These are phyloP conservation scores for Cydia pomonella DNA, from an alignment of 1,140 invertebrate genomes.

Conservation along the genomic window DNA sequence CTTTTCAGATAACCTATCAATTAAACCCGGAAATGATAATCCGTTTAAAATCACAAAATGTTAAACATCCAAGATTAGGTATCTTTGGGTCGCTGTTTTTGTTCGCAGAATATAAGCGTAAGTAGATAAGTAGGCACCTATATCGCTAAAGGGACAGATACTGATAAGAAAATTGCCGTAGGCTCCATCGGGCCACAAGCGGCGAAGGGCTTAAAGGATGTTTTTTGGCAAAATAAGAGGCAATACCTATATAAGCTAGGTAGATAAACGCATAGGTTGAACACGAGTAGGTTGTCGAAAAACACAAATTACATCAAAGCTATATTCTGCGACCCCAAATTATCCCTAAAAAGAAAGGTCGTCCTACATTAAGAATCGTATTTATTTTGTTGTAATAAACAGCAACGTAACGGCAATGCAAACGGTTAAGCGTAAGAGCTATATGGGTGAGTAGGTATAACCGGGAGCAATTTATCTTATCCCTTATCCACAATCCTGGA, in stretches of 20 bases:
- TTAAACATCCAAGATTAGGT: conserved; percentile 8
- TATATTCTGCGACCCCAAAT: conserved; percentile 25
- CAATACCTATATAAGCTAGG: conserved; percentile 52
- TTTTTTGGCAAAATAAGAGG: conserved; percentile 64
- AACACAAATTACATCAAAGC: conserved; percentile 51
- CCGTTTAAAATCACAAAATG: conserved; percentile 1
- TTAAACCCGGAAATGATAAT: conserved; percentile 27
- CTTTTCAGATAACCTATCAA: neutral
- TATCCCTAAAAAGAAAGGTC: conserved; percentile 22
- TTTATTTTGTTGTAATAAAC: conserved; percentile 25
- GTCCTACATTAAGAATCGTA: conserved; percentile 25
- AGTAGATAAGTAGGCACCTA: conserved; percentile 33
- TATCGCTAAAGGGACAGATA: conserved; percentile 46
- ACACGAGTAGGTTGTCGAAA: conserved; percentile 35
- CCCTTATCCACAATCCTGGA: conserved; percentile 19
- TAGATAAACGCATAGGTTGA: conserved; percentile 46
- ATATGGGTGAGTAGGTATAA: neutral
- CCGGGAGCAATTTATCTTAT: conserved; percentile 30
- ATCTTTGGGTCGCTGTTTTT: conserved; percentile 10
- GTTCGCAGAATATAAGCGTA: neutral
- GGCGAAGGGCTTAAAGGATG: conserved; percentile 57
- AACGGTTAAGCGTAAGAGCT: neutral
- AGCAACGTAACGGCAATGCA: conserved; percentile 22
- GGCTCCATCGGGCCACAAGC: conserved; percentile 43
- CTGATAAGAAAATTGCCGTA: conserved; percentile 61